phyloP scores from a whole-genome alignment of 2,113 vertebrate genomes.

The Rhizomys pruinosus region DNA sequence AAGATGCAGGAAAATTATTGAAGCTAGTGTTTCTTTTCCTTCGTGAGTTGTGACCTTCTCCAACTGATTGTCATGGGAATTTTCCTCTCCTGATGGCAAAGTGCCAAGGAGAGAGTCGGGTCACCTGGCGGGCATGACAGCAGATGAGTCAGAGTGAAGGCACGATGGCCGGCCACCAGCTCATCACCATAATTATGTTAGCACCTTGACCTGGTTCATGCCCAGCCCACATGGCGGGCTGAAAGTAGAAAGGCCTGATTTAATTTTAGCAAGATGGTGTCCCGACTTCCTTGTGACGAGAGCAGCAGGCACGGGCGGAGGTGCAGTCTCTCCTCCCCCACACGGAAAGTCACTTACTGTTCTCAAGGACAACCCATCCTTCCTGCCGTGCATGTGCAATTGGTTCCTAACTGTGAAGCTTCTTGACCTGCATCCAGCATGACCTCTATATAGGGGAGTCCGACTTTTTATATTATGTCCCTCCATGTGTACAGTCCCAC shows the following conservation, averaged over 20 bases:
- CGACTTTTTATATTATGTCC: background rate
- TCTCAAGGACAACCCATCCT: background rate
- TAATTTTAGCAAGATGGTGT: slow-evolving; percentile 60
- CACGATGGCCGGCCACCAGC: background rate
- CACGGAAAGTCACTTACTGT: background rate
- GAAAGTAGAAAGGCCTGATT: slow-evolving; percentile 11
- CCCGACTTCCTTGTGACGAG: background rate
- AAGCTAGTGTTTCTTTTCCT: background rate
- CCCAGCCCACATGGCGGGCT: background rate
- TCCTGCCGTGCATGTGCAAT: rapidly evolving
- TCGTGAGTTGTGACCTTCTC: background rate
- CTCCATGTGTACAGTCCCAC: no score
- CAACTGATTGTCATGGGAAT: slow-evolving; percentile 53
- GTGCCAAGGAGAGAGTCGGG: slow-evolving; percentile 40
- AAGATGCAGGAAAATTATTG: slow-evolving; percentile 23
- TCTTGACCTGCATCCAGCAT: background rate
- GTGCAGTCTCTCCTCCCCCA: background rate
- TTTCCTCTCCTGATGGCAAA: slow-evolving; percentile 67
- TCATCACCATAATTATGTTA: background rate
- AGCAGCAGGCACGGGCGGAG: background rate
- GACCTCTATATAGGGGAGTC: background rate
- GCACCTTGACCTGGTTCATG: background rate
- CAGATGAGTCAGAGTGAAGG: slow-evolving; percentile 28
- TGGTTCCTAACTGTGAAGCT: background rate
- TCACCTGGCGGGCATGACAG: slow-evolving; percentile 42